Conservation (phyloP, 2,113 vertebrate genomes). For the Ardeotis arabs region DNA sequence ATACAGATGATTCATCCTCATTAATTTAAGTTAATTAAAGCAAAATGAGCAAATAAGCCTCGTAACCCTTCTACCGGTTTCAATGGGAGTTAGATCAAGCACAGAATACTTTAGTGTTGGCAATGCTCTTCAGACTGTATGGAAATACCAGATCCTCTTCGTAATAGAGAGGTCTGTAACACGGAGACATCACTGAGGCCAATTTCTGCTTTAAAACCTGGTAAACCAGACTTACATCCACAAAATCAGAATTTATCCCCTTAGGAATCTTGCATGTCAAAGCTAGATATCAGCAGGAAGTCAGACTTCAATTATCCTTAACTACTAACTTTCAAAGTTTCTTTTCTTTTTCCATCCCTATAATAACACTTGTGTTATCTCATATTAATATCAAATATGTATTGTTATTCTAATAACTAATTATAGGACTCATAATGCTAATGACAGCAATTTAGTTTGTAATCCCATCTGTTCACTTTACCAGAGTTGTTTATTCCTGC, state of each 20-base stretch:
- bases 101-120: neutral
- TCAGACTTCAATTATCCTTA: neutral
- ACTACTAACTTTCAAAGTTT: neutral
- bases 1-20: neutral
- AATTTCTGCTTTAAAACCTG: neutral
- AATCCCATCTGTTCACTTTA: slow-evolving; percentile 43
- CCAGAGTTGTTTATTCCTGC: slow-evolving; percentile 15
- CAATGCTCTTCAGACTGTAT: neutral
- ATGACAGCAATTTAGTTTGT: slow-evolving; percentile 34
- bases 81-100: neutral
- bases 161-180: neutral
- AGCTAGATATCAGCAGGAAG: neutral
- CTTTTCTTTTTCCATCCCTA: neutral
- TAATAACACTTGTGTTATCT: neutral
- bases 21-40: neutral
- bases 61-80: neutral
- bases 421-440: slow-evolving; percentile 29
- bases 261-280: neutral
- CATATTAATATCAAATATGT: slow-evolving; percentile 4
- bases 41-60: neutral
- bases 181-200: neutral
- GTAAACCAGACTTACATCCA: neutral
- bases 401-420: slow-evolving; percentile 61
- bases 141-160: neutral
- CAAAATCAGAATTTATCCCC: neutral